A percentile compares a stretch with the other conserved stretches of the same genome.
These are phyloP conservation scores for Luffia ferchaultella DNA, from an alignment of 2,888 invertebrate species.

Conservation along the genomic window DNA sequence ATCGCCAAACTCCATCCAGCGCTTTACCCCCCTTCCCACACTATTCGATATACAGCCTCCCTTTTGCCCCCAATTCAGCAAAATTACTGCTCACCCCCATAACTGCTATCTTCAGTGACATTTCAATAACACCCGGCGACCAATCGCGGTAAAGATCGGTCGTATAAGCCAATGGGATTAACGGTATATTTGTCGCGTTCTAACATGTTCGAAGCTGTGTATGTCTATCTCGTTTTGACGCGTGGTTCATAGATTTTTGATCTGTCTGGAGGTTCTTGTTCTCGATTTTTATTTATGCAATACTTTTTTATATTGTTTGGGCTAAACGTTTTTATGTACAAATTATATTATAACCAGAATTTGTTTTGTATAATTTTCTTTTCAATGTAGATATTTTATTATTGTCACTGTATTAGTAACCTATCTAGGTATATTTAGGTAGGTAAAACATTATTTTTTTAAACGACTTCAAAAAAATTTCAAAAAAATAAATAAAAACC, in stretches of 20 bases:
- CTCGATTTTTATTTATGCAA: background rate
- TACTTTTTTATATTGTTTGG: background rate
- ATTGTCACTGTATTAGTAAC: too few species aligned
- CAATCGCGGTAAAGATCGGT: constrained; percentile 65
- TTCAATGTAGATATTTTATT: too few species aligned
- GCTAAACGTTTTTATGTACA: background rate
- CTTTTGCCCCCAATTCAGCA: constrained; percentile 11
- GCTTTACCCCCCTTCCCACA: constrained; percentile 24
- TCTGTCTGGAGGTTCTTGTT: constrained; percentile 32
- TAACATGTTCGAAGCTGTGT: constrained; percentile 16
- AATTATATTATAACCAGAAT: too few species aligned
- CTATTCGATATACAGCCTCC: constrained; percentile 34
- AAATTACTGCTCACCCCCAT: constrained; percentile 58
- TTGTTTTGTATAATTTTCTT: too few species aligned
- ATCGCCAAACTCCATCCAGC: constrained; percentile 44
- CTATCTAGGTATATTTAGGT: too few species aligned
- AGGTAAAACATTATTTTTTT: too few species aligned
- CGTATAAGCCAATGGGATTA: constrained; percentile 67
- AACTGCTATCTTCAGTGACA: constrained; percentile 63
- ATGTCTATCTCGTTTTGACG: constrained; percentile 32
- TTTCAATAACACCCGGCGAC: constrained; percentile 62
- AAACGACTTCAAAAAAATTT: too few species aligned
- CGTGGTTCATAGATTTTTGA: constrained; percentile 54
- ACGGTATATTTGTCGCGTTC: constrained; percentile 40
- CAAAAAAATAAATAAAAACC: too few species aligned